These are phyloP conservation scores for Platynereis dumerilii DNA, from an alignment of 2,888 invertebrate species.

Conservation along the genomic window DNA sequence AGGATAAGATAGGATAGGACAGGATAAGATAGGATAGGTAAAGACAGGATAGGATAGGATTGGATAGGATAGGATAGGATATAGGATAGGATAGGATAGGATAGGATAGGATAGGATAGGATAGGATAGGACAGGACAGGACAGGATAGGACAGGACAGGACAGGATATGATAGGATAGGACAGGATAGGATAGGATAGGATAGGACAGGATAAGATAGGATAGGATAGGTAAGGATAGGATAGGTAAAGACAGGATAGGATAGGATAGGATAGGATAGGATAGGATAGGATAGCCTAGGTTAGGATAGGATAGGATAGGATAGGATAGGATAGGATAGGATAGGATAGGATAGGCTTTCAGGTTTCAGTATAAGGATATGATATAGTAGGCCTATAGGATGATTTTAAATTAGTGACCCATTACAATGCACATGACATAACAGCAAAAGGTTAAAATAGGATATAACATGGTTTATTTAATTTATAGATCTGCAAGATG, in stretches of 20 bases:
- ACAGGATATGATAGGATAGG: too few relatives aligned
- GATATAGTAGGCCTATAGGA: too few relatives aligned
- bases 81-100: constrained; percentile 5
- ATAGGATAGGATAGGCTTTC: constrained; percentile 10
- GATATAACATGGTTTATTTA: too few relatives aligned
- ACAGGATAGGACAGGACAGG: too few relatives aligned
- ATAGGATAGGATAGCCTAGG: constrained; percentile 7
- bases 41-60: constrained; percentile 1
- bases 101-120: constrained; percentile 7
- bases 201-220: constrained; percentile 8
- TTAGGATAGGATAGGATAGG: constrained; percentile 12
- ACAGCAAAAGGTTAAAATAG: too few relatives aligned
- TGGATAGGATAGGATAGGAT: constrained; percentile 5
- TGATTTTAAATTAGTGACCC: too few relatives aligned
- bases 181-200: too few relatives aligned
- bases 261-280: constrained; percentile 16
- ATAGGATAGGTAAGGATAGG: neutral
- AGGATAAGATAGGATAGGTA: constrained; percentile 7
- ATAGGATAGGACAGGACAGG: constrained; percentile 15
- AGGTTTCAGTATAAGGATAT: too few relatives aligned
- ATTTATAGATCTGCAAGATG: too few relatives aligned
- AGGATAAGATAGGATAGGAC: constrained; percentile 15
- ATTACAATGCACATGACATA: too few relatives aligned
- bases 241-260: constrained; percentile 5
- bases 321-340: constrained; percentile 16